Evolutionary conservation across 2,113 vertebrate species (phyloP), one percentile per base, ranked within the genome.

Genomic region (Mesembrinibis cayennensis): DNA sequence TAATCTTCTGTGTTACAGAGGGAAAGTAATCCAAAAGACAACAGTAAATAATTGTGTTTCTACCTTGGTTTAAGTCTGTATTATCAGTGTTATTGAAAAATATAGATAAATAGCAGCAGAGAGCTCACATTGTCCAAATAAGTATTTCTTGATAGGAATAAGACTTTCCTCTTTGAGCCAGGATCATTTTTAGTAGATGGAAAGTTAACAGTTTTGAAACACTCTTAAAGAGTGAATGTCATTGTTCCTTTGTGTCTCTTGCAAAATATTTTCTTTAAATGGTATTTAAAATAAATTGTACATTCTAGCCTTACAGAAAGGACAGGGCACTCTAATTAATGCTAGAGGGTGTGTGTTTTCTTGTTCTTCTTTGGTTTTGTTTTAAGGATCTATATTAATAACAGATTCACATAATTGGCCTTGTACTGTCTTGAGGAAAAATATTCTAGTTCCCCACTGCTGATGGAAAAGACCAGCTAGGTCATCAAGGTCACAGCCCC

Each of bases 1-100:
- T 97, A 97, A 97, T 97, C 86, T 97, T 96, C 73, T 95, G 42
- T 92, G 66, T 93, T 98, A 92, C n/a, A 49, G 42, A 94, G n/a
- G 47, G 82, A 97, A 97, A 96, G 83, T 92, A 96, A 98, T 97
- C 72, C 74, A 95, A 97, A 97, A 94, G 73, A 96, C 76, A 98
- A 97, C 70, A 97, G 79, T 96, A 97, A 98, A 96, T 97, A 96
- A 96, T 91, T 97, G 82, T 70, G 45, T 53, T 87, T 93, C 63
- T 90, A 91, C 77, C 49, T 95, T 93, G 89, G 70, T 96, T 97
- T 93, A 95, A 95, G 69, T 93, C 80, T 66, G 21, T 93, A 87
- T 78, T 94, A 92, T 55, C 77, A 90, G 27, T 62, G 32, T 87
- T 96, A 86, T 59, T 88, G 56, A 94, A 96, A 61, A 95, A 96